These are phyloP conservation scores for Chamaetylas fuelleborni DNA, from an alignment of 2,113 vertebrate genomes.

Conservation along the genomic window DNA sequence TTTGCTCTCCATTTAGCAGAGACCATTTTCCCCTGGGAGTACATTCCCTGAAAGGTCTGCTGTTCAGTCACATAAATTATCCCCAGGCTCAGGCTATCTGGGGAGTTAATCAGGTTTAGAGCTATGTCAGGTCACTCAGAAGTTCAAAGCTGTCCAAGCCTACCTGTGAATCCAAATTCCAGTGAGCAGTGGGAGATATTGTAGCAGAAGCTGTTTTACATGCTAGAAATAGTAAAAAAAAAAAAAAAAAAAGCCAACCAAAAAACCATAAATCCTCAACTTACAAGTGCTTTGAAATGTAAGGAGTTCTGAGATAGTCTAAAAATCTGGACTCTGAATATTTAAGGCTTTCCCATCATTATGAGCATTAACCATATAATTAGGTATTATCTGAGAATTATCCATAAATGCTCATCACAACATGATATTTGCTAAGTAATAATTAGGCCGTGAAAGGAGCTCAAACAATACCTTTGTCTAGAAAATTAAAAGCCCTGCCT, in stretches of 20 bases:
- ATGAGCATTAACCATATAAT: slow-evolving; percentile 40
- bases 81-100: neutral
- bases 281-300: neutral
- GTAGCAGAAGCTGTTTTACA: neutral
- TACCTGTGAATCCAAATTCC: neutral
- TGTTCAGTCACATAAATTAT: neutral
- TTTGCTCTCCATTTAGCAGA: neutral
- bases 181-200: neutral
- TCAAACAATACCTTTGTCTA: slow-evolving; percentile 51
- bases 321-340: neutral
- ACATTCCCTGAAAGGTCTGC: neutral
- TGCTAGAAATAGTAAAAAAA: neutral
- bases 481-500: slow-evolving; percentile 30
- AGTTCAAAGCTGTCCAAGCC: neutral
- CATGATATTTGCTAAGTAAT: slow-evolving; percentile 46
- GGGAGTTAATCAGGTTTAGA: neutral
- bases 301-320: neutral
- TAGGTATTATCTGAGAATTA: slow-evolving; percentile 57
- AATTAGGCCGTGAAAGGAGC: slow-evolving; percentile 51
- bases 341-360: slow-evolving; percentile 37
- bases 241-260: no score
- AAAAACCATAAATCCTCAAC: neutral
- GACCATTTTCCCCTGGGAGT: neutral
- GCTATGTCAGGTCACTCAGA: neutral
- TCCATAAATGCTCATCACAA: slow-evolving; percentile 50